Conservation (phyloP, 2,888 invertebrate species). For the Parascotia fuliginaria region DNA sequence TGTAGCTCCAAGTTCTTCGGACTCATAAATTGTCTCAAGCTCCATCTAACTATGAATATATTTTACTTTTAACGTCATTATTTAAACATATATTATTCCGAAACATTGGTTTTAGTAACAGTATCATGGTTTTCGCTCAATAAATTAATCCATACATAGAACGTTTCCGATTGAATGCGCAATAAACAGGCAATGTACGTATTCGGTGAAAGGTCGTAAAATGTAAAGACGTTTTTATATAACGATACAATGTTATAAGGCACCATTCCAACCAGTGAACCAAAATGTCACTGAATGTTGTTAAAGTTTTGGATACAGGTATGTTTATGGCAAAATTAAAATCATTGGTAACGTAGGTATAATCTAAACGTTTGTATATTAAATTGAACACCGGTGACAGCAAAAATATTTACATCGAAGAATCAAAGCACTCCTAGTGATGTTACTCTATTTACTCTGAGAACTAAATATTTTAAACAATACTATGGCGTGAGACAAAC, state of each 20-base stretch:
- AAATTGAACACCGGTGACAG: no score
- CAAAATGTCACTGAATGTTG: no score
- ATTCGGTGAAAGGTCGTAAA: slow-evolving; percentile 34
- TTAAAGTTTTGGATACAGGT: no score
- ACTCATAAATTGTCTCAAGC: neutral
- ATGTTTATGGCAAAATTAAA: no score
- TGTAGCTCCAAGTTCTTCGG: neutral
- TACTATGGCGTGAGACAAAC: no score
- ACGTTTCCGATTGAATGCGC: slow-evolving; percentile 32
- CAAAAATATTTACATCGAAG: no score
- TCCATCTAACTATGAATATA: neutral
- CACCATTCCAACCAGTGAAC: neutral
- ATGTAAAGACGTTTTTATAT: slow-evolving; percentile 33
- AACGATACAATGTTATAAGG: slow-evolving; percentile 15
- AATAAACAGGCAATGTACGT: slow-evolving; percentile 23
- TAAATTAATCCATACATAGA: slow-evolving; percentile 43
- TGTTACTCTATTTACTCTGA: no score
- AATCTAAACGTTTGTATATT: no score
- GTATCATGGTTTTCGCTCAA: slow-evolving; percentile 36
- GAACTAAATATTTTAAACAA: no score
- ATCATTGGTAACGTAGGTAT: no score
- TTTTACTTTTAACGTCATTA: slow-evolving; percentile 10
- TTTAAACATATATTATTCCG: slow-evolving; percentile 32
- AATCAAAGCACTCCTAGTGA: no score
- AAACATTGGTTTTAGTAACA: slow-evolving; percentile 19